Base-by-base conservation (phyloP, 2,888 invertebrate genomes). In the Drosophila pseudotalamancana region DNA sequence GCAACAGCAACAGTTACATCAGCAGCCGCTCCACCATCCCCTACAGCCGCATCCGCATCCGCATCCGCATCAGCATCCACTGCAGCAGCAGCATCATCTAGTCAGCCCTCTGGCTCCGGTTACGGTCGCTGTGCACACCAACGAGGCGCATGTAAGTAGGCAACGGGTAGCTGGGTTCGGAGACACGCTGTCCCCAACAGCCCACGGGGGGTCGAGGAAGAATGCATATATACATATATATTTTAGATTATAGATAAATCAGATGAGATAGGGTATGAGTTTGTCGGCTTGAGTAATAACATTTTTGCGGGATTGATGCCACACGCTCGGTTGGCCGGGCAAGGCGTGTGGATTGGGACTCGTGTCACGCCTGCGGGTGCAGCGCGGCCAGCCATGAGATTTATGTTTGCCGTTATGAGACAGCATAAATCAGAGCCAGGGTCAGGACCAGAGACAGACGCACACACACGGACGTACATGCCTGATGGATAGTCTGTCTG, bases 81-180 rank as follows among this genome's bases (percentile, higher is more conserved):
- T 64, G 5, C 83, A 74, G 55, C 75, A 55, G 14, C 76, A 72
- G 31, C 79, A 83, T 51, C 90, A 90, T 88, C 84, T 91, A 77
- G 87, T 91, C 81, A 91, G 90, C 70, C 90, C 91, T 62, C 78
- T 92, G 87, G 91, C 91, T 64, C 92, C 92, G 48, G 91, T 92
- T 55, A 91, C 90, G 61, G 91, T 92, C 55, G 91, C 91, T 39
- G 91, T 92, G 45, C 92, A 92, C 81, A 90, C 92, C 64, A 91
- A 90, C 83, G 92, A 92, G 72, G 90, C 90, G 53, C 91, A 91
- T 89, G 92, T 92, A 86, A 91, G 91, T 89, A 77, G 37, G 39
- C 25, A 43, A n/a, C 9, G 19, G 16, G 8, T 0, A 16, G 9
- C 5, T 14, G 29, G 23, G n/a, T n/a, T 50, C 31, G 31, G 4